Conservation (phyloP, 2,888 invertebrate genomes). For the Keiferia lycopersicella region DNA sequence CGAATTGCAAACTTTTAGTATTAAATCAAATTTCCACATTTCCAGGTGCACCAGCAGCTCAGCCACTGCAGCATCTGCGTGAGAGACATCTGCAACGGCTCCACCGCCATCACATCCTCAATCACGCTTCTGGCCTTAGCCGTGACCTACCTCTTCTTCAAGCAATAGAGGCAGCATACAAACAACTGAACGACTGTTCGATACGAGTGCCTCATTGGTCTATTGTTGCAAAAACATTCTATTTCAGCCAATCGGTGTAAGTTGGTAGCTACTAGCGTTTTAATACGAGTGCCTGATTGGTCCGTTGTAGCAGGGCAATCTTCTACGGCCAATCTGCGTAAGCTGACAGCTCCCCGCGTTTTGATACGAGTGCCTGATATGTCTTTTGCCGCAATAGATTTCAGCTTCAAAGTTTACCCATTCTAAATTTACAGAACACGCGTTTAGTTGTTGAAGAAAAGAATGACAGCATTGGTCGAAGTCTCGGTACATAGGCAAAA, state of each 20-base stretch:
- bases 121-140: constrained; percentile 60
- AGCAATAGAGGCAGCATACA: constrained; percentile 54
- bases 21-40: too few species aligned
- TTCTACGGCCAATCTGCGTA: background rate
- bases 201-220: constrained; percentile 7
- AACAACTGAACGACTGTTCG: constrained; percentile 5
- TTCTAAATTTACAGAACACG: constrained; percentile 8
- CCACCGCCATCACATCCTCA: constrained; percentile 59
- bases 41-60: constrained; percentile 42
- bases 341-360: background rate
- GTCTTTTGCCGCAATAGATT: too few species aligned
- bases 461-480: constrained; percentile 27
- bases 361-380: too few species aligned
- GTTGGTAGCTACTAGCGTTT: background rate
- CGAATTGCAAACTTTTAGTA: too few species aligned
- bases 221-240: background rate
- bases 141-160: constrained; percentile 58
- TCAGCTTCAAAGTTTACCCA: background rate
- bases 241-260: background rate
- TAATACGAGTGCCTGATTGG: too few species aligned
- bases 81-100: constrained; percentile 78
- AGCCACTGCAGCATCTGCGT: constrained; percentile 71
- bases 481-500: constrained; percentile 8
- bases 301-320: background rate
- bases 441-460: constrained; percentile 25